Evolutionary conservation across 2,888 invertebrate genomes (phyloP).

Genomic region (Drosophila antonietae): DNA sequence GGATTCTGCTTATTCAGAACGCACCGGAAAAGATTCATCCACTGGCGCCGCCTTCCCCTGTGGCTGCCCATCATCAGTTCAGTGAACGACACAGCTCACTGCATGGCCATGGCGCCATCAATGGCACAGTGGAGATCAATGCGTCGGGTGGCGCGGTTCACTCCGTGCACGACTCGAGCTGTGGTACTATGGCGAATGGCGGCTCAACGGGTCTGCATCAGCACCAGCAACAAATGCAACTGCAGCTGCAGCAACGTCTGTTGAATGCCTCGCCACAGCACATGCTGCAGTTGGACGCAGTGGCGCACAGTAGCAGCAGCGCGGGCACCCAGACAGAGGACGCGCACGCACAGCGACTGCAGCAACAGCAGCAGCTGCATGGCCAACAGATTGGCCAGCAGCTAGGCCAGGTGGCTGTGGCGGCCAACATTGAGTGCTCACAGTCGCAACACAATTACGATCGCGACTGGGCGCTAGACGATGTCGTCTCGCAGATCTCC

Average conservation of each 20-base stretch:
- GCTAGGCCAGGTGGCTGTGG: constrained; percentile 84
- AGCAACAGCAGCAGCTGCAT: constrained; percentile 49
- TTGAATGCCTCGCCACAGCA: constrained; percentile 73
- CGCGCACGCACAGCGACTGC: constrained; percentile 72
- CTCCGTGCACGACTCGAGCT: constrained; percentile 42
- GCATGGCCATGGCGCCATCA: constrained; percentile 44
- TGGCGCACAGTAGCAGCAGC: constrained; percentile 67
- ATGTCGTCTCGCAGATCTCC: constrained; percentile 84
- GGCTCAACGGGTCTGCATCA: constrained; percentile 42
- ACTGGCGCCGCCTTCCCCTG: constrained; percentile 88
- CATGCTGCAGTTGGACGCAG: constrained; percentile 72
- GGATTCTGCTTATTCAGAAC: constrained; percentile 96
- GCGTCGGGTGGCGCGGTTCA: constrained; percentile 38
- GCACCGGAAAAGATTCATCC: constrained; percentile 92
- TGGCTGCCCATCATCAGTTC: constrained; percentile 69
- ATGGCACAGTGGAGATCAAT: constrained; percentile 68
- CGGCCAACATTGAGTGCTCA: constrained; percentile 88
- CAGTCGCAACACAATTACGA: constrained; percentile 85
- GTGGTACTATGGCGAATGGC: constrained; percentile 42
- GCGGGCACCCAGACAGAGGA: constrained; percentile 75
- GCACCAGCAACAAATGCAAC: constrained; percentile 56
- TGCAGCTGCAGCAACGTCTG: constrained; percentile 61
- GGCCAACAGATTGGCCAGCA: constrained; percentile 63
- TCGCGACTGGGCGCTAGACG: constrained; percentile 84
- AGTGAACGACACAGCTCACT: constrained; percentile 58